Evolutionary conservation across 2,888 invertebrate genomes (phyloP).

Genomic region (Eumacrocentrus americanus): DNA sequence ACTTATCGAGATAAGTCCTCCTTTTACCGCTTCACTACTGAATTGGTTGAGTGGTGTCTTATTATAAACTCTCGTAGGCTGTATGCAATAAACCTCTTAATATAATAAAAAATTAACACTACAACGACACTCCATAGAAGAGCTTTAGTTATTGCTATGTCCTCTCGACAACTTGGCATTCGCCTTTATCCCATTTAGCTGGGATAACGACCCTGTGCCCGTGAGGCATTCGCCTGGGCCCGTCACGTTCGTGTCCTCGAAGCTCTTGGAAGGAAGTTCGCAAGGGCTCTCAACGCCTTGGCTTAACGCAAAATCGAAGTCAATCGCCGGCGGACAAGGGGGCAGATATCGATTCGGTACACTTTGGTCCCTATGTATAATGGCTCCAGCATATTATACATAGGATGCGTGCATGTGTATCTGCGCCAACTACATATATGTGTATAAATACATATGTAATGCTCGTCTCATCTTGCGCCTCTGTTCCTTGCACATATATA

Average conservation of each 20-base stretch:
- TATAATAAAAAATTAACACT: no score
- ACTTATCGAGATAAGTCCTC: no score
- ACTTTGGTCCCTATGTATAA: not conserved
- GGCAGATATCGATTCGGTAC: constrained; percentile 2
- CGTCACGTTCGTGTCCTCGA: constrained; percentile 19
- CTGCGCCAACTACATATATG: no score
- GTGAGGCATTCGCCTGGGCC: constrained; percentile 11
- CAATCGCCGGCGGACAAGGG: not conserved
- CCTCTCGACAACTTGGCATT: constrained; percentile 12
- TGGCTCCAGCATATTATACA: no score
- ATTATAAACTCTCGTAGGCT: no score
- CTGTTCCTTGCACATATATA: not conserved
- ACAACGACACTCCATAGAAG: no score
- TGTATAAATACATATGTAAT: no score
- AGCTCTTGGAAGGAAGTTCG: constrained; percentile 3
- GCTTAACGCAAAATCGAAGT: constrained; percentile 15
- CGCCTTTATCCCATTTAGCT: constrained; percentile 17
- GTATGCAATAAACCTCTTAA: no score
- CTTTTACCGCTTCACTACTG: no score
- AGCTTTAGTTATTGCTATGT: not conserved
- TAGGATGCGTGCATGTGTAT: no score
- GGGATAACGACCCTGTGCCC: constrained; percentile 13
- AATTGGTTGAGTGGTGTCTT: no score
- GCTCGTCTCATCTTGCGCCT: not conserved
- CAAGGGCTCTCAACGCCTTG: constrained; percentile 9